These are phyloP conservation scores for Acleris emargana DNA, from an alignment of 2,888 invertebrate genomes.

Conservation along the genomic window DNA sequence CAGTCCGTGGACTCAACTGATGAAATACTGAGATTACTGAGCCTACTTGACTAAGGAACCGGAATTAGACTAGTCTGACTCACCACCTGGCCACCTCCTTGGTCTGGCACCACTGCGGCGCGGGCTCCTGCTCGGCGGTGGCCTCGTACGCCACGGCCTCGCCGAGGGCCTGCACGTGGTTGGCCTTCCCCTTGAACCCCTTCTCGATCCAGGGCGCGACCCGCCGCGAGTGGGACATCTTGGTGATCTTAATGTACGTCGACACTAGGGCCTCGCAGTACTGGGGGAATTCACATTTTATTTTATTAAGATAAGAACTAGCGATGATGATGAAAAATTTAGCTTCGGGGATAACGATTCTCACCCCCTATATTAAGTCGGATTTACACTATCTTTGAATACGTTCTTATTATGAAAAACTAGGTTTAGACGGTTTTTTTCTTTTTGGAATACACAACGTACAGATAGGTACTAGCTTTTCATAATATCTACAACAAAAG, in stretches of 20 bases:
- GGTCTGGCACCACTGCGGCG: conserved; percentile 56
- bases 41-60: too few relatives aligned
- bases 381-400: too few relatives aligned
- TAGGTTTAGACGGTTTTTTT: too few relatives aligned
- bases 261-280: conserved; percentile 90
- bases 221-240: conserved; percentile 63
- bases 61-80: conserved; percentile 36
- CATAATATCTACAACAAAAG: too few relatives aligned
- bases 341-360: too few relatives aligned
- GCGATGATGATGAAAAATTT: not conserved
- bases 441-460: too few relatives aligned
- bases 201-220: conserved; percentile 69
- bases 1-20: too few relatives aligned
- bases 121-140: conserved; percentile 58
- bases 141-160: conserved; percentile 69
- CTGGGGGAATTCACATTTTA: conserved; percentile 56
- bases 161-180: conserved; percentile 72
- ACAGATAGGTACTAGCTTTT: too few relatives aligned
- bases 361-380: too few relatives aligned
- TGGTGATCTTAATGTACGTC: conserved; percentile 88
- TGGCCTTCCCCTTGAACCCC: conserved; percentile 68
- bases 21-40: too few relatives aligned
- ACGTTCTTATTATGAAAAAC: too few relatives aligned
- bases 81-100: conserved; percentile 65
- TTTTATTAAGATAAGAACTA: not conserved